Evolutionary conservation across 1,140 invertebrate species (phyloP).

Genomic region (Asobara japonica): DNA sequence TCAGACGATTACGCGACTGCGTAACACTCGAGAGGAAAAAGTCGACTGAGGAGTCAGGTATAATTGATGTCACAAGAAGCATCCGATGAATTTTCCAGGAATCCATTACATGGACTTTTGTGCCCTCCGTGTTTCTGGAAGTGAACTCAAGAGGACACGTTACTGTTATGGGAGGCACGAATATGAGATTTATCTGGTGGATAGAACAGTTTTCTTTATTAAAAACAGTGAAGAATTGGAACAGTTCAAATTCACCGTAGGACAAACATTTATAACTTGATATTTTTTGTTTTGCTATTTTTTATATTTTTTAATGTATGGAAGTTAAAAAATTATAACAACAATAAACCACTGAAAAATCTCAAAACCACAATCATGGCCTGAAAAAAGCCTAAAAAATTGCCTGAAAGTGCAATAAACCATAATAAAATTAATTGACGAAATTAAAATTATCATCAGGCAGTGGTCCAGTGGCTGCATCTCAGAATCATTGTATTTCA

Average conservation of each 20-base stretch:
- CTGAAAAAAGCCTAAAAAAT: neutral
- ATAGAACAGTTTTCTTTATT: too few relatives aligned
- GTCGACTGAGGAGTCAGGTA: neutral
- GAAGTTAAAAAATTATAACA: too few relatives aligned
- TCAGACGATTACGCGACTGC: neutral
- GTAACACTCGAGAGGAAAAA: neutral
- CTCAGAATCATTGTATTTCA: neutral
- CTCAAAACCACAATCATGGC: neutral
- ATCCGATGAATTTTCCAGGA: constrained; percentile 12
- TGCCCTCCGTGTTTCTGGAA: neutral
- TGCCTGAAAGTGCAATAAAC: neutral
- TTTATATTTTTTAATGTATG: too few relatives aligned
- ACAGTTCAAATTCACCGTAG: too few relatives aligned
- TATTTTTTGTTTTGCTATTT: too few relatives aligned
- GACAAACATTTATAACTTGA: too few relatives aligned
- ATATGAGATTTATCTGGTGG: too few relatives aligned
- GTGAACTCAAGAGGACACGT: neutral
- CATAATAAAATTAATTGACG: neutral
- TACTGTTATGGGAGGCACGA: constrained; percentile 8
- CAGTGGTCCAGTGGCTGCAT: neutral
- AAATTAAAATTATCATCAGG: neutral
- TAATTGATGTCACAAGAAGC: constrained; percentile 8
- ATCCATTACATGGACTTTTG: neutral
- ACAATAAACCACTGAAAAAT: neutral
- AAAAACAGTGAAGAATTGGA: too few relatives aligned